Evolutionary conservation across 1,140 invertebrate genomes (phyloP).

Genomic region (Habropoda laboriosa): DNA sequence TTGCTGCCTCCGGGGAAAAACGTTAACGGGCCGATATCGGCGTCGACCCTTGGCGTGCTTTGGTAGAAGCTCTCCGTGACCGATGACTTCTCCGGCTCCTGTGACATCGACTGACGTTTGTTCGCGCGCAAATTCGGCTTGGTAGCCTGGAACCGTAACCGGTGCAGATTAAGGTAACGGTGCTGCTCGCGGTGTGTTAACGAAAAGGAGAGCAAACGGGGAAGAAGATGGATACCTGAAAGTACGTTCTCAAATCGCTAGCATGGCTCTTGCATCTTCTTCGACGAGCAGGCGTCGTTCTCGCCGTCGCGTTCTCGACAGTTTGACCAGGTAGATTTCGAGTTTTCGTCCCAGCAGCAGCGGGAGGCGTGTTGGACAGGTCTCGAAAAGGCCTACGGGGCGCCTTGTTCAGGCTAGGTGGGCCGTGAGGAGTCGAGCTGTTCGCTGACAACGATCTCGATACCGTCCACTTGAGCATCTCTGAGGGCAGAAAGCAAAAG

Average conservation of each 20-base stretch:
- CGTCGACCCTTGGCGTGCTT: constrained; percentile 78
- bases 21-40: constrained; percentile 78
- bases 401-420: constrained; percentile 68
- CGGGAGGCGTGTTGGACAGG: constrained; percentile 79
- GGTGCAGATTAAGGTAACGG: no score
- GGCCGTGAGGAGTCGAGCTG: constrained; percentile 77
- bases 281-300: constrained; percentile 68
- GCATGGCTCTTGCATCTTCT: constrained; percentile 78
- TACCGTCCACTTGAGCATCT: constrained; percentile 81
- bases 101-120: constrained; percentile 75
- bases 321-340: constrained; percentile 37
- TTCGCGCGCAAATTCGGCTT: constrained; percentile 72
- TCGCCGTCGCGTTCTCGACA: constrained; percentile 49
- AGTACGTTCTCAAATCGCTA: constrained; percentile 78
- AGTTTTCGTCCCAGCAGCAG: constrained; percentile 63
- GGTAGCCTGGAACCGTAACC: constrained; percentile 68
- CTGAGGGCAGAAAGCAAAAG: constrained; percentile 45
- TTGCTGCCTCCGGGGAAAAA: constrained; percentile 57
- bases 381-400: constrained; percentile 76
- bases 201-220: no score
- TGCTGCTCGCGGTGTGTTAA: no score
- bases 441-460: constrained; percentile 79
- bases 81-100: constrained; percentile 66
- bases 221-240: constrained; percentile 71
- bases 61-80: constrained; percentile 78